Percentiles rank a stretch among this genome's conserved stretches.
Evolutionary conservation across 2,888 invertebrate species (phyloP).

Genomic region (Agrilus mali): DNA sequence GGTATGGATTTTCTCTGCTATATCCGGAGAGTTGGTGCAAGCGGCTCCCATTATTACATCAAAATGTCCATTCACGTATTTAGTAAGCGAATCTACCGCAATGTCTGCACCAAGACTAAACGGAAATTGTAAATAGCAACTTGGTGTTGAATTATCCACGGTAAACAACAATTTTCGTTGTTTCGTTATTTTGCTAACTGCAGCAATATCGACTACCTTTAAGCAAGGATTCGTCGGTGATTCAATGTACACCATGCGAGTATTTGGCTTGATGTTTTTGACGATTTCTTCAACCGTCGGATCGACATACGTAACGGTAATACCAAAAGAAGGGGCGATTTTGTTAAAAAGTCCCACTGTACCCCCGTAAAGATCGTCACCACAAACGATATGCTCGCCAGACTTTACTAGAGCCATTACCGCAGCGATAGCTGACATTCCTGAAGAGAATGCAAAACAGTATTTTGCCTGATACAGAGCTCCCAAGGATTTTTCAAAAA

Average conservation of each 20-base stretch:
- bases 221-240: constrained; percentile 82
- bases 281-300: constrained; percentile 50
- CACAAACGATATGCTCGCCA: constrained; percentile 78
- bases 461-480: constrained; percentile 74
- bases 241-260: constrained; percentile 80
- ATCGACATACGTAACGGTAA: constrained; percentile 60
- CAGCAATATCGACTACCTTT: constrained; percentile 69
- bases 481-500: constrained; percentile 75
- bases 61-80: constrained; percentile 22
- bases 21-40: constrained; percentile 13
- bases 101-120: constrained; percentile 20
- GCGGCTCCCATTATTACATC: constrained; percentile 20
- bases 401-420: constrained; percentile 55
- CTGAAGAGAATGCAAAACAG: constrained; percentile 69
- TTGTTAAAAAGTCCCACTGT: constrained; percentile 54
- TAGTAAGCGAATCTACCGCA: constrained; percentile 19
- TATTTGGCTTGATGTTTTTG: constrained; percentile 59
- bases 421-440: constrained; percentile 67
- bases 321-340: constrained; percentile 41
- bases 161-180: constrained; percentile 19
- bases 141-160: constrained; percentile 17
- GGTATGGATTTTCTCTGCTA: constrained; percentile 41
- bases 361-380: constrained; percentile 87
- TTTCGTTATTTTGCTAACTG: constrained; percentile 46
- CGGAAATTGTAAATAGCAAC: constrained; percentile 19